These are phyloP conservation scores for Macrosteles quadrilineatus DNA, from an alignment of 1,140 invertebrate species.

Conservation along the genomic window DNA sequence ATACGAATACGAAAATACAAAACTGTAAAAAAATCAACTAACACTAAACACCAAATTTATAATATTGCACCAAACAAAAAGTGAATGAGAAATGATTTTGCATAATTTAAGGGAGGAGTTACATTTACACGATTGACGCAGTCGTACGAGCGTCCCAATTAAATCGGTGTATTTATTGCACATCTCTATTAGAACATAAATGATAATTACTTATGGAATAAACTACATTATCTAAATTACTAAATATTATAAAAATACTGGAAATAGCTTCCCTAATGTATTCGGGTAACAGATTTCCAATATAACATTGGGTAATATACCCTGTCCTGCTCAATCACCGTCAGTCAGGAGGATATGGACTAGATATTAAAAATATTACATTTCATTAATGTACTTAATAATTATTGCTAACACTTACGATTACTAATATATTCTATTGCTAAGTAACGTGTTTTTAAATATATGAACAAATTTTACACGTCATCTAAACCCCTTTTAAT, in stretches of 20 bases:
- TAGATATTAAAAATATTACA: constrained; percentile 23
- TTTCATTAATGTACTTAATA: constrained; percentile 20
- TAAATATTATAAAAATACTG: constrained; percentile 26
- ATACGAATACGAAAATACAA: constrained; percentile 25
- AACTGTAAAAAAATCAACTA: constrained; percentile 19
- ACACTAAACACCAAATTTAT: not conserved
- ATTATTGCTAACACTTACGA: constrained; percentile 19
- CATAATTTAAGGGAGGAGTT: too few species aligned
- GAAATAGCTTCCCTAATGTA: constrained; percentile 24
- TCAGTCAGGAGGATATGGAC: constrained; percentile 3
- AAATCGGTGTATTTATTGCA: constrained; percentile 16
- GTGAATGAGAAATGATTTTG: not conserved
- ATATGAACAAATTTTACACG: constrained; percentile 4
- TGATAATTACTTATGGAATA: constrained; percentile 17
- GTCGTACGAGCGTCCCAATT: not conserved
- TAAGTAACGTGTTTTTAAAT: not conserved
- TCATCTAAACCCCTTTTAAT: not conserved
- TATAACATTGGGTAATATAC: constrained; percentile 24
- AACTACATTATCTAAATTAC: constrained; percentile 9
- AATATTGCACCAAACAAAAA: constrained; percentile 22
- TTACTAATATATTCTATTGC: not conserved
- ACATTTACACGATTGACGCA: not conserved
- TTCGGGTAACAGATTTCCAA: constrained; percentile 22
- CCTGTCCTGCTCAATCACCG: not conserved
- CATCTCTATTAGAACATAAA: constrained; percentile 21